Evolutionary conservation across 2,113 vertebrate species (phyloP), one percentile per base, ranked within the genome.

Genomic region (Pluvianellus socialis): DNA sequence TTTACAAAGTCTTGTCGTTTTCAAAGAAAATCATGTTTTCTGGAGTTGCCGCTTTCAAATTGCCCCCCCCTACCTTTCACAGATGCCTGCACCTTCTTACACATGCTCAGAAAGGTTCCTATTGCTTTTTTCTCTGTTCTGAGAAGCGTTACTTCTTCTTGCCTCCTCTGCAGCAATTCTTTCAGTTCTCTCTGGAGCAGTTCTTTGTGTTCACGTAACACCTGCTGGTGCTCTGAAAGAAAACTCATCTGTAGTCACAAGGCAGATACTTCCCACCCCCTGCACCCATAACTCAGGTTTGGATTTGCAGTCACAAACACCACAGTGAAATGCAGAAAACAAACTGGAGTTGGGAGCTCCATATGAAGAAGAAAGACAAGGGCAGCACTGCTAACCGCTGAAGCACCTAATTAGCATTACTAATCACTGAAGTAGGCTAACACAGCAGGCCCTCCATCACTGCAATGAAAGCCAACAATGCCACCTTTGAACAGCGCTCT

Each of bases 81-180:
- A 40, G 91, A 87, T 12, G 96, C 95, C 62, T 98, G 91, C 68
- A 99, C 98, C 63, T 93, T 98, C 86, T 67, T 97, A 35, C 98
- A 98, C 98, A 99, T 98, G 72, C 58, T 97, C 86, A 99, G 88
- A 24, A 99, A 92, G 47, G 97, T 95, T 58, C 98, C 98, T 6
- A 99, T 91, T 9, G 96, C 92, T 49, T 96, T 91, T 11, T 94
- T 96, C 94, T 99, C 98, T 7, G 21, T 19, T 86, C 93, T 97
- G 12, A 99, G 89, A 42, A 79, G 83, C 0, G 14, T 3, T 12
- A 99, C 62, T 88, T 99, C 99, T 0, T 92, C 9, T 4, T 23
- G 11, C 73, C 99, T 98, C 68, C 35, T 71, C 6, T 55, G 24
- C 52, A 99, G 95, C 49, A 99, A 63, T 10, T 94, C 49, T 56